Evolutionary conservation across 37 sponge, comb jelly and placozoan species (phyloP).

Genomic region (Tethya wilhelma): DNA sequence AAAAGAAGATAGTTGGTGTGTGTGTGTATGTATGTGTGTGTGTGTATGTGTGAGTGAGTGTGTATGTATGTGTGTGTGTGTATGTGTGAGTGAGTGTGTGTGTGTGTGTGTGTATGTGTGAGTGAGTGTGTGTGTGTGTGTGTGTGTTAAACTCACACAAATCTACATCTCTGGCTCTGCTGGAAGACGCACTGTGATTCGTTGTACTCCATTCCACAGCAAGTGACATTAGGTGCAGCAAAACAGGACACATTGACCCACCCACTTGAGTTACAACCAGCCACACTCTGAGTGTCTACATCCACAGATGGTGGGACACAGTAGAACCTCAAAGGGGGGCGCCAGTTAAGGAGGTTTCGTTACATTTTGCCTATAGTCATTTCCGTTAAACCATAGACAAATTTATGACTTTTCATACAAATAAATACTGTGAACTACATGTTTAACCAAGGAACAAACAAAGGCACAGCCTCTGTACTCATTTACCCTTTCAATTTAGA

Average conservation of each 20-base stretch:
- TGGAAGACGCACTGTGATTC: slow-evolving; percentile 11
- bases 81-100: background rate
- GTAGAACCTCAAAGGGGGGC: slow-evolving; percentile 57
- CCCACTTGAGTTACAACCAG: slow-evolving; percentile 31
- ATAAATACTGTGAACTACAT: too few species aligned
- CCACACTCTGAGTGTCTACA: slow-evolving; percentile 31
- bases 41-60: background rate
- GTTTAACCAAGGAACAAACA: too few species aligned
- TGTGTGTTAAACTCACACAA: slow-evolving; percentile 41
- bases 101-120: background rate
- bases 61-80: background rate
- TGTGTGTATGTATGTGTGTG: background rate
- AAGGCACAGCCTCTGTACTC: too few species aligned
- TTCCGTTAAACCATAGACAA: too few species aligned
- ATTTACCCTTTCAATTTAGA: too few species aligned
- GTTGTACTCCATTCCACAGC: background rate
- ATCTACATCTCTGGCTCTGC: slow-evolving; percentile 29
- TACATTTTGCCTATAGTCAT: too few species aligned
- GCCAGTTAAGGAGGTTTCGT: slow-evolving; percentile 25
- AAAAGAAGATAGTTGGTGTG: background rate
- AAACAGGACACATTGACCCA: slow-evolving; percentile 55
- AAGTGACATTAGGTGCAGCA: slow-evolving; percentile 50
- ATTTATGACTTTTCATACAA: too few species aligned
- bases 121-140: background rate
- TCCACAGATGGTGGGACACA: slow-evolving; percentile 57